Evolutionary conservation across 2,888 invertebrate species (phyloP), one percentile per base, ranked within the genome.

Genomic region (Phania funesta): DNA sequence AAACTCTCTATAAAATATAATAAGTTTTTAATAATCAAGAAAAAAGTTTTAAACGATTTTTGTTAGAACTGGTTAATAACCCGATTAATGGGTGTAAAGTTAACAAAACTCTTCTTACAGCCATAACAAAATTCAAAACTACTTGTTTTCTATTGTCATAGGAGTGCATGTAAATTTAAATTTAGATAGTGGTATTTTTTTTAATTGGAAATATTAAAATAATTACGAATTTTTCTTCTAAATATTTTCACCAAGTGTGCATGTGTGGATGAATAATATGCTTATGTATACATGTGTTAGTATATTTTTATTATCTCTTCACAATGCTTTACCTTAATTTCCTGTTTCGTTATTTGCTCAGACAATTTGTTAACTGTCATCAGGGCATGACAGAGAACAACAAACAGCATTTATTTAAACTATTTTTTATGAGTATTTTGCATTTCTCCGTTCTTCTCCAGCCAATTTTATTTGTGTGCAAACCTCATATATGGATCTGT

Each of bases 341-440:
- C 77, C 77, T 73, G 68, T 77, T 77, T 73, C 62, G 54, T 78
- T 82, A 78, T 82, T 82, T 82, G 64, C 52, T 82, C 26, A 73
- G 70, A 74, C 74, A 82, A 83, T 83, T 79, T 83, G 83, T 83
- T 67, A 79, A 79, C 79, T 83, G 83, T 79, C 79, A 79, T 70
- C 79, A 26, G 48, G 16, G 65, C 83, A 81, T 74, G 80, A 65
- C 80, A 78, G n/a, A 58, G 67, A 60, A 60, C 50, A 62, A 26
- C 48, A 58, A 54, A 56, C 3, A 71, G 26, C 46, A 76, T 52
- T 54, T 80, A 38, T 70, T 65, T 29, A n/a, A 11, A 13, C 18
- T 44, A 58, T 67, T 73, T 48, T 50, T 52, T 65, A 22, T 58
- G 9, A 50, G 70, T 64, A 44, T 54, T 54, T 38, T 38, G 8